Percentiles rank a stretch among this genome's conserved stretches.
phyloP scores from a whole-genome alignment of 64 coral and sea anemone species.

The Porites australiensis region DNA sequence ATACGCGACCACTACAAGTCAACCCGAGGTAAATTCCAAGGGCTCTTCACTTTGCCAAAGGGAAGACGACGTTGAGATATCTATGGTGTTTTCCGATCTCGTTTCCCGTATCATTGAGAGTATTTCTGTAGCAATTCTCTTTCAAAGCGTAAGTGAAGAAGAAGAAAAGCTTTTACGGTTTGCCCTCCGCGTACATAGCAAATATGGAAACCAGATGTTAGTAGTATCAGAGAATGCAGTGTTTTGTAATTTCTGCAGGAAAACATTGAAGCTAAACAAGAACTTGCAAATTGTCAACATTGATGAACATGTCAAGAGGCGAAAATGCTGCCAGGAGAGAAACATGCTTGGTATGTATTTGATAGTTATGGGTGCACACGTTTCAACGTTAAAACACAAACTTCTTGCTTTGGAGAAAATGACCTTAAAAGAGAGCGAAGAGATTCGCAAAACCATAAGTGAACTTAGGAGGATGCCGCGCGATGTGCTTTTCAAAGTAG shows the following conservation, averaged over 20 bases:
- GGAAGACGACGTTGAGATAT: conserved; percentile 11
- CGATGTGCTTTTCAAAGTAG: conserved; percentile 11
- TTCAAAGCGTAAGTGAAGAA: neutral
- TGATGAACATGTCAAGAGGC: conserved; percentile 34
- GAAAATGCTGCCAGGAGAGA: conserved; percentile 40
- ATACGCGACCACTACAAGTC: neutral
- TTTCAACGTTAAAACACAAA: conserved; percentile 12
- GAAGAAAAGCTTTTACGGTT: conserved; percentile 32
- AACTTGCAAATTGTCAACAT: conserved; percentile 12
- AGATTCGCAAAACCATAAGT: neutral
- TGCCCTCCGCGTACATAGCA: conserved; percentile 25
- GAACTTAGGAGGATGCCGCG: conserved; percentile 1
- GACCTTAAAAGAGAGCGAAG: neutral
- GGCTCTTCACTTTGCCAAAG: neutral
- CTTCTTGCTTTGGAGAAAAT: neutral
- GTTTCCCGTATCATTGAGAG: conserved; percentile 5
- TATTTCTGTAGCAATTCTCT: conserved; percentile 27
- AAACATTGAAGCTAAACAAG: conserved; percentile 48
- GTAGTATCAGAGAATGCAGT: conserved; percentile 19
- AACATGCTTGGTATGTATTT: conserved; percentile 30
- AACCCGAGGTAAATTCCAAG: neutral
- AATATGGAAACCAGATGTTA: conserved; percentile 22
- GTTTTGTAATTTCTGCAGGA: conserved; percentile 29
- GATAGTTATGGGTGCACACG: conserved; percentile 4
- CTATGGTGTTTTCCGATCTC: conserved; percentile 18